Conservation (phyloP, 2,113 vertebrate genomes). For the Etheostoma cragini region DNA sequence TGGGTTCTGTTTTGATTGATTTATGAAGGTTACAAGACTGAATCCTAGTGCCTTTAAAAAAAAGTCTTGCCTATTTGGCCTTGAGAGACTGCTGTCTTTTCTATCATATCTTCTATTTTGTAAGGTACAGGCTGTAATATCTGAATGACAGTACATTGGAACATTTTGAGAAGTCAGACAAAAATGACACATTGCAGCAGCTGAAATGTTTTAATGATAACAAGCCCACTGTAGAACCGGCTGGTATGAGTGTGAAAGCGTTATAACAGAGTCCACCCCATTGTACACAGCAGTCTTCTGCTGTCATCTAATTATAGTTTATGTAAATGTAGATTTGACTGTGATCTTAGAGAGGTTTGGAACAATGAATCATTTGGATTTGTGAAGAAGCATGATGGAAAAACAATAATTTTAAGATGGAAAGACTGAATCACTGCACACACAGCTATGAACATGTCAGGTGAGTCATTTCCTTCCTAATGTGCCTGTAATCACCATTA, state of each 20-base stretch:
- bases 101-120: background rate
- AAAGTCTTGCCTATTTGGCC: background rate
- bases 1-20: background rate
- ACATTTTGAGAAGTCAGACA: background rate
- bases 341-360: constrained; percentile 28
- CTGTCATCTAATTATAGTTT: constrained; percentile 55
- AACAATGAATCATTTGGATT: constrained; percentile 46
- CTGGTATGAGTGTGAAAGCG: constrained; percentile 31
- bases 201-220: constrained; percentile 3
- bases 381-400: constrained; percentile 8
- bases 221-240: background rate
- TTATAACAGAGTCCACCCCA: constrained; percentile 38
- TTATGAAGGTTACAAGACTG: too few relatives aligned
- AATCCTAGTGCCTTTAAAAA: background rate
- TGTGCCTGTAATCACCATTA: constrained; percentile 26
- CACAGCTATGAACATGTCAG: constrained; percentile 47
- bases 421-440: constrained; percentile 39
- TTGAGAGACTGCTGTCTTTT: background rate
- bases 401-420: constrained; percentile 31
- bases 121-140: background rate
- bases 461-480: constrained; percentile 63
- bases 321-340: constrained; percentile 37
- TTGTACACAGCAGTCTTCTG: constrained; percentile 29
- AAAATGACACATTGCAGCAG: constrained; percentile 2
- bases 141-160: background rate